Base-by-base conservation (phyloP, 2,888 invertebrate species). In the Cenopis cana region DNA sequence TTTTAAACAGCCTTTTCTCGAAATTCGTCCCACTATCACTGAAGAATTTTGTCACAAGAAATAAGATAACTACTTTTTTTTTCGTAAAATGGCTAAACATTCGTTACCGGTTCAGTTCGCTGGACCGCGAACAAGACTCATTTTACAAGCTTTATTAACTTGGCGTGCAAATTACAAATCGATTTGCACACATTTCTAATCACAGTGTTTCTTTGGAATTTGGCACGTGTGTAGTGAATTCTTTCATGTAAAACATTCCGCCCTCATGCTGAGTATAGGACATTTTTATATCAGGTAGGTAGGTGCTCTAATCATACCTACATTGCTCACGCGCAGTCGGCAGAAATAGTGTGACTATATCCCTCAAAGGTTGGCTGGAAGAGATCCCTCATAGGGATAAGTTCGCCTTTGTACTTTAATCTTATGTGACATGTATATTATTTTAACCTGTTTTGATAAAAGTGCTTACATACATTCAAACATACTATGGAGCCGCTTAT, bases 111-210 rank as follows among this genome's bases (percentile, higher is more conserved):
- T 57, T 18, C 11, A 18, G 18, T 38, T 57, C 57, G 57, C 36
- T 38, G 38, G 36, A 38, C 57, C 57, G 38, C 18, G 38, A 38
- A 57, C 18, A 36, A 12, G 12, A 20, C 57, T 38, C 29, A 57
- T 57, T 57, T 57, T 57, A 57, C 20, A 18, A 38, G 38, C 18
- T 38, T 57, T 38, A 36, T 17, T 57, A 56, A 36, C 36, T 36
- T 33, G 17, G 56, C 33, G 33, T 17, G 33, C 5, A n/a, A n/a
- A 17, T n/a, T 18, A n/a, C 46, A n/a, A 46, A 46, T n/a, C n/a
- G 46, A 46, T 46, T 46, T 46, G 46, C n/a, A 46, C 46, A 46
- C 46, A 46, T 46, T 46, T n/a, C n/a, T 46, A 46, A 46, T n/a
- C n/a, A n/a, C n/a, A n/a, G n/a, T n/a, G 46, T 46, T 46, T 46